Base-by-base conservation (phyloP, 2,888 invertebrate species). In the Malthinus flaveolus region DNA sequence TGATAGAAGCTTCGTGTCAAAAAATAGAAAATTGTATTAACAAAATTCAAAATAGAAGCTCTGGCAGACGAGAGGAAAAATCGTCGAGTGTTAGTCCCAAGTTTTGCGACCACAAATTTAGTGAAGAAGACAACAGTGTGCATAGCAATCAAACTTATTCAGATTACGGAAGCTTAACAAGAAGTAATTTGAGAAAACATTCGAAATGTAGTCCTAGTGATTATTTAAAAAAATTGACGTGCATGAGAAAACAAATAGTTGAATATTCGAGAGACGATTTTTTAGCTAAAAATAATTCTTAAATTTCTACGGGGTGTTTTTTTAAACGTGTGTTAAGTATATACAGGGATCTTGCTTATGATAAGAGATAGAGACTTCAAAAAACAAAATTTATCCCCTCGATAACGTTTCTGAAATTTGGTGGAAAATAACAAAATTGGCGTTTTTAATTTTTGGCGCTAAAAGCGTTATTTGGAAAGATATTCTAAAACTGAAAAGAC, bases 161-260 rank as follows among this genome's bases (percentile, higher is more conserved):
- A 1, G 79, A 78, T 65, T 79, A 79, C 59, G 78, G 78, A 0
- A 79, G 78, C 61, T 71, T 78, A 39, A 75, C 78, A 0, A 66
- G 75, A 55, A 68, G 71, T 42, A 68, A 68, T 7, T 62, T 64
- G 15, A 69, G 67, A 39, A 65, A 69, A 42, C 67, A 65, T 9
- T 67, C 73, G 4, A 68, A 70, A 34, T 75, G 73, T 46, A 79
- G 75, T 66, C 86, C 86, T 1, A 85, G 82, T 52, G 81, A 83
- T 59, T 85, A 84, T 75, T 72, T 86, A 56, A 81, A 81, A 65
- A 83, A 85, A 72, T 78, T 86, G 61, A 82, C 85, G 8, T 77
- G 80, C 52, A 75, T 85, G 73, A 77, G 86, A 64, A 79, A 80
- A 67, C 81, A 85, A 65, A 79, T 84, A 11, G 79, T 85, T 0